phyloP scores from a whole-genome alignment of 2,797 vertebrate species.

The Taeniopygia guttata region DNA sequence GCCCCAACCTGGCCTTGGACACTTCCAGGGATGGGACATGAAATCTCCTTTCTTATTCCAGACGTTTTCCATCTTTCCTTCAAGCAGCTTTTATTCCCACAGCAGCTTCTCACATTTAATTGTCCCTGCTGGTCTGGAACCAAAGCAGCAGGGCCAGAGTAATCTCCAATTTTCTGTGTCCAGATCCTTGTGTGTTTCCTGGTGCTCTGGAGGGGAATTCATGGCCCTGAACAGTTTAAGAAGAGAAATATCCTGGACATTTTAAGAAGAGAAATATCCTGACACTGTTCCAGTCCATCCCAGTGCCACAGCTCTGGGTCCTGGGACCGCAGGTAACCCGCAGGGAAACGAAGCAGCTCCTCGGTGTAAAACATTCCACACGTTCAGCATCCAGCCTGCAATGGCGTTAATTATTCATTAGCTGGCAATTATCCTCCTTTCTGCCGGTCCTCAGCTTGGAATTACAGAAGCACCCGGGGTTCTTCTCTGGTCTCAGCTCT shows the following conservation, averaged over 20 bases:
- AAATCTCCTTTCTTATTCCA: neutral
- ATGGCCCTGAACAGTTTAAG: neutral
- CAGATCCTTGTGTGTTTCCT: neutral
- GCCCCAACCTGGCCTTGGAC: fast-evolving
- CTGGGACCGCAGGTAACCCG: neutral
- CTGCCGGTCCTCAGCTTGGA: neutral
- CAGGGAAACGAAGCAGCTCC: neutral
- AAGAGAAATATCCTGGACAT: neutral
- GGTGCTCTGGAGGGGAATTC: neutral
- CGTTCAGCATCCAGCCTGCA: neutral
- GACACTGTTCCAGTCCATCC: neutral
- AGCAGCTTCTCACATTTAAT: neutral
- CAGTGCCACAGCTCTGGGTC: neutral
- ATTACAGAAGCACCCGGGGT: neutral
- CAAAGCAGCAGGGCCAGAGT: neutral
- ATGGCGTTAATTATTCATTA: neutral
- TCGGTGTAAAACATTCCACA: neutral
- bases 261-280: neutral
- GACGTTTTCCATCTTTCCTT: neutral
- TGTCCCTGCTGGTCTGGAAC: neutral
- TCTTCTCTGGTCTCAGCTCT: neutral
- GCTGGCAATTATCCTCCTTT: neutral
- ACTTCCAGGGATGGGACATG: neutral
- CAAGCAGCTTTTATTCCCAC: neutral
- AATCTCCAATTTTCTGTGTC: neutral